A percentile compares a stretch with the other conserved stretches of the same genome.
Conservation (phyloP, 2,888 invertebrate genomes). For the Ichneumoninae sp. region DNA sequence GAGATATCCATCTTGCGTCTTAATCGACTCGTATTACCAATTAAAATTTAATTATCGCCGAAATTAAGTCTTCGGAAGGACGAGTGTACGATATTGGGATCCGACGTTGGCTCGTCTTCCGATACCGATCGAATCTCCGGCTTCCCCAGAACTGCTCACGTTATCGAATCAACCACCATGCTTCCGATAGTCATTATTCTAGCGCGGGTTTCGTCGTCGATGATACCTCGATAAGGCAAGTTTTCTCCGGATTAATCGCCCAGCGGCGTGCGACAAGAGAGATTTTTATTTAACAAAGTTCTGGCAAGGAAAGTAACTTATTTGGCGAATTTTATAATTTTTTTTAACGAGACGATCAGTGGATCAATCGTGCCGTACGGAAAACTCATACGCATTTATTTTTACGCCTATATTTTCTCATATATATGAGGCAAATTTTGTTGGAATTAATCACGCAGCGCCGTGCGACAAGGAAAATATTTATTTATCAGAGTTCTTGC, state of each 20-base stretch:
- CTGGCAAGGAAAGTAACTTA: neutral
- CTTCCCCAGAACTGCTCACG: constrained; percentile 44
- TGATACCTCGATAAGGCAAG: neutral
- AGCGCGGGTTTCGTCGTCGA: constrained; percentile 8
- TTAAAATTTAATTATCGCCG: constrained; percentile 82
- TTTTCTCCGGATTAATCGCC: neutral
- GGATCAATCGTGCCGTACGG: neutral
- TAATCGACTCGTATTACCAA: constrained; percentile 83
- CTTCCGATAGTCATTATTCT: constrained; percentile 13
- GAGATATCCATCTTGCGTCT: constrained; percentile 75
- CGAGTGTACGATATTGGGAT: constrained; percentile 63
- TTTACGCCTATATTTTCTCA: neutral
- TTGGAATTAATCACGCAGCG: neutral
- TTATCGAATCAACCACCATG: constrained; percentile 53
- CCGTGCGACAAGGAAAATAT: neutral
- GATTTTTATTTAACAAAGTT: neutral
- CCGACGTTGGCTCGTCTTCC: constrained; percentile 44
- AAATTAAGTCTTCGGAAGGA: constrained; percentile 78
- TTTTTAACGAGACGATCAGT: neutral
- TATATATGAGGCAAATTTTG: neutral
- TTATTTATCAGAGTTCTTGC: no score
- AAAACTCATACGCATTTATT: neutral
- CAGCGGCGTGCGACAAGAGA: neutral
- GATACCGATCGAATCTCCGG: constrained; percentile 51
- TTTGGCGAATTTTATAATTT: neutral